Conservation (phyloP, 2,888 invertebrate genomes). For the Teleogryllus oceanicus region DNA sequence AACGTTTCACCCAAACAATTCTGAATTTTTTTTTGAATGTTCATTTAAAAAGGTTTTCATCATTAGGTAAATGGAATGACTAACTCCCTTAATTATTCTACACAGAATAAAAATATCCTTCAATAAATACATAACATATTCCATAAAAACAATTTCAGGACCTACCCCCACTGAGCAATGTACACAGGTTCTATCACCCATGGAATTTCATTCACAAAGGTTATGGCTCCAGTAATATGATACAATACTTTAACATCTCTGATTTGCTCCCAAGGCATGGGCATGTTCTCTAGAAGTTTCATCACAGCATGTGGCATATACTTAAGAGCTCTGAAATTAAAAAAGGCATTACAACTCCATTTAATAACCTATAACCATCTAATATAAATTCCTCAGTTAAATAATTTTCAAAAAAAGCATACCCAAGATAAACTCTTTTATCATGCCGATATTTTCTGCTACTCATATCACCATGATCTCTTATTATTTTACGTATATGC, state of each 20-base stretch:
- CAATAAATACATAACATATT: neutral
- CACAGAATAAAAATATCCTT: too few relatives aligned
- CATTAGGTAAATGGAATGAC: neutral
- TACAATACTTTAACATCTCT: constrained; percentile 96
- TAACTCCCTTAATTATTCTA: neutral
- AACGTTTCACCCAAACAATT: too few relatives aligned
- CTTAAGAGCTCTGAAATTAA: constrained; percentile 74
- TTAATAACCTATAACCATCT: constrained; percentile 20
- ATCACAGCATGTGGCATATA: constrained; percentile 99
- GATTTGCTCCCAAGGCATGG: constrained; percentile 99
- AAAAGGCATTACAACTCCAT: neutral
- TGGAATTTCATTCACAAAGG: constrained; percentile 99
- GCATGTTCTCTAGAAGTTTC: constrained; percentile 99
- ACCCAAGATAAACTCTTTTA: constrained; percentile 94
- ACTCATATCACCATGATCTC: constrained; percentile 99
- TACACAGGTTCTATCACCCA: constrained; percentile 99
- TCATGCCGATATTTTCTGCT: constrained; percentile 98
- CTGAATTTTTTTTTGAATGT: neutral
- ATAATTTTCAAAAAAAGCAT: constrained; percentile 39
- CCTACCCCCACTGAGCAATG: constrained; percentile 98
- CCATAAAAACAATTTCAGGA: constrained; percentile 20
- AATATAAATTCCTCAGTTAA: neutral
- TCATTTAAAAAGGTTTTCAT: neutral
- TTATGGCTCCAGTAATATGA: constrained; percentile 99
- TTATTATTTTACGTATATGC: constrained; percentile 96